A percentile compares a stretch with the other conserved stretches of the same genome.
Conservation (phyloP, 2,888 invertebrate genomes). For the Oeneis ivallda region DNA sequence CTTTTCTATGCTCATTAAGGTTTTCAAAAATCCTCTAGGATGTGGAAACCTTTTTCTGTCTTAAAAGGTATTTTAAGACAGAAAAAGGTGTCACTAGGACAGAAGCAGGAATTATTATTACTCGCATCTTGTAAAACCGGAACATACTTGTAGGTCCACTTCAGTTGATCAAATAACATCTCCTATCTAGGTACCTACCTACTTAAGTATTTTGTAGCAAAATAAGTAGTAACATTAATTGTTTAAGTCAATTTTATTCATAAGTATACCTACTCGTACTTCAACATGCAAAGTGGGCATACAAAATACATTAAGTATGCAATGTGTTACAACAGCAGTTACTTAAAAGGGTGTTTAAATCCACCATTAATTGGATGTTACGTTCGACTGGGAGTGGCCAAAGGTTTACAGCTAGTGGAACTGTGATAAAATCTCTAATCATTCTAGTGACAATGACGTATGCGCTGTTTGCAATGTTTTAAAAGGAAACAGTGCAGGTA, state of each 20-base stretch:
- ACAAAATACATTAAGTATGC: constrained; percentile 14
- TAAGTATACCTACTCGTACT: background rate
- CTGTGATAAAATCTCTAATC: constrained; percentile 17
- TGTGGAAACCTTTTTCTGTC: too few relatives aligned
- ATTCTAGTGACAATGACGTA: constrained; percentile 17
- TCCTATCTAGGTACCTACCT: too few relatives aligned
- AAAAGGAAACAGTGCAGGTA: constrained; percentile 2
- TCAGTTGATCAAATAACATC: too few relatives aligned
- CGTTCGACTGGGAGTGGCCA: constrained; percentile 15
- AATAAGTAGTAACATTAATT: background rate
- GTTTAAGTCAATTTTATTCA: background rate
- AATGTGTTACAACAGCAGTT: background rate
- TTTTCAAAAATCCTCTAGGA: too few relatives aligned
- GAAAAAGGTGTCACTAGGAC: too few relatives aligned
- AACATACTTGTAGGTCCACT: too few relatives aligned
- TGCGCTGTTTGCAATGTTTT: constrained; percentile 18
- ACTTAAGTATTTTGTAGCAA: background rate
- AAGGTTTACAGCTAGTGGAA: constrained; percentile 11
- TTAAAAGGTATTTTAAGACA: too few relatives aligned
- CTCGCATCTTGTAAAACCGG: too few relatives aligned
- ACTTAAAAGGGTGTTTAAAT: constrained; percentile 5
- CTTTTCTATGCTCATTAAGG: too few relatives aligned
- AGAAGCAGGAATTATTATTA: too few relatives aligned
- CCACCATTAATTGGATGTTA: constrained; percentile 18
- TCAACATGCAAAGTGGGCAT: background rate